phyloP scores from a whole-genome alignment of 2,888 invertebrate genomes.

The Resseliella maxima region DNA sequence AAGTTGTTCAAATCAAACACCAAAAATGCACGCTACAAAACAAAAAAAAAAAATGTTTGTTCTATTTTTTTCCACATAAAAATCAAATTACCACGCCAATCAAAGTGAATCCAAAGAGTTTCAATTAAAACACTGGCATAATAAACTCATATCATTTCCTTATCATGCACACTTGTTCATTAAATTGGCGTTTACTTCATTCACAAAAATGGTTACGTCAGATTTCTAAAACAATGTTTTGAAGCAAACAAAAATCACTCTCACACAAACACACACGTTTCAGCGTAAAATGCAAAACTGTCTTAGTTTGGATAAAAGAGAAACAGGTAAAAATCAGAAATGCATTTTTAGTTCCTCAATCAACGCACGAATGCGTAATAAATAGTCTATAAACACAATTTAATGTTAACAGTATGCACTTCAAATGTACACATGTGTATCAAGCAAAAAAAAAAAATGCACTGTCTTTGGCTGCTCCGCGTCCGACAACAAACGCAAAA shows the following conservation, averaged over 20 bases:
- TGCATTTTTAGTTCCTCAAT: slow-evolving; percentile 42
- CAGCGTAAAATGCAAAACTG: not conserved
- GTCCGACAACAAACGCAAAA: slow-evolving; percentile 33
- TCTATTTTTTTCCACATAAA: too few species aligned
- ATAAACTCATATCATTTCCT: slow-evolving; percentile 47
- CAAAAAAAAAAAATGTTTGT: slow-evolving; percentile 8
- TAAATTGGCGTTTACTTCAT: slow-evolving; percentile 42
- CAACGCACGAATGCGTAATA: slow-evolving; percentile 46
- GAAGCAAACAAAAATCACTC: not conserved
- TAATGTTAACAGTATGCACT: not conserved
- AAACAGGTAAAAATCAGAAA: slow-evolving; percentile 1
- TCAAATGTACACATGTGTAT: not conserved
- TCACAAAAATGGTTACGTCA: slow-evolving; percentile 15
- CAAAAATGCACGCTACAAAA: not conserved
- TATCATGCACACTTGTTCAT: slow-evolving; percentile 34
- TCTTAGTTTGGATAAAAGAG: not conserved
- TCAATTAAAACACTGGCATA: slow-evolving; percentile 39
- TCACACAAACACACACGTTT: too few species aligned
- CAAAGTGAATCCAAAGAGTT: not conserved
- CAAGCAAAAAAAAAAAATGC: not conserved
- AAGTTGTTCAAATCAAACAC: too few species aligned
- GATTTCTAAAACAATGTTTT: not conserved
- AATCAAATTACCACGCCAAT: too few species aligned
- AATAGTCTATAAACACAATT: slow-evolving; percentile 53
- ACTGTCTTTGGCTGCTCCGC: not conserved